phyloP scores from a whole-genome alignment of 2,797 vertebrate species.

The Propithecus deckenii region DNA sequence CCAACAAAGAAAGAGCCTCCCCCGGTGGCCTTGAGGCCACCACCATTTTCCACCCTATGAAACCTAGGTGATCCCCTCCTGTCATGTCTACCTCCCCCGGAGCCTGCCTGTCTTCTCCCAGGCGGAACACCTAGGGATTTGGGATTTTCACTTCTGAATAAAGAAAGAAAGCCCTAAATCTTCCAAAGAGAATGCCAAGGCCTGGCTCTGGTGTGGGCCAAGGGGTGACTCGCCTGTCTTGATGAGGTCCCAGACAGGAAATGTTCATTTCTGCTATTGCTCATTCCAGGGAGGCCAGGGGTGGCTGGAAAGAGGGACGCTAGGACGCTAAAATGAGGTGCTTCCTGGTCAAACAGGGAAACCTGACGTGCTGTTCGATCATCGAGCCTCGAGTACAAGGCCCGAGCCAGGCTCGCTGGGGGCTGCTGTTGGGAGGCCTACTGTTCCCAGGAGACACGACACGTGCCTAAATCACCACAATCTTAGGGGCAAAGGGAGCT shows the following conservation, averaged over 20 bases:
- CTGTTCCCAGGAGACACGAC: neutral
- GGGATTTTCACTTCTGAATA: neutral
- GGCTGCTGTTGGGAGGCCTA: neutral
- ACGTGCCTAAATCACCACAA: neutral
- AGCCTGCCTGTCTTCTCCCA: neutral
- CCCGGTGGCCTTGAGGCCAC: too few species aligned
- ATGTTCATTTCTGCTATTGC: neutral
- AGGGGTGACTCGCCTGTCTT: neutral
- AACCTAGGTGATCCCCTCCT: neutral
- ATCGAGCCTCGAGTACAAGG: neutral
- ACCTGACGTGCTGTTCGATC: neutral
- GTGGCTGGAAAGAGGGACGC: neutral
- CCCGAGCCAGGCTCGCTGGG: accelerated
- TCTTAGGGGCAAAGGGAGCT: neutral
- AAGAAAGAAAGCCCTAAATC: neutral
- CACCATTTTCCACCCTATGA: neutral
- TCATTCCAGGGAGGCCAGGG: neutral
- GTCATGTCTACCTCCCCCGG: neutral
- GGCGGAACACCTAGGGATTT: neutral
- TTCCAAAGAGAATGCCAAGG: neutral
- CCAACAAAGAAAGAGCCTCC: neutral
- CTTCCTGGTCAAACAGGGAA: neutral
- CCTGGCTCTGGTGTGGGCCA: neutral
- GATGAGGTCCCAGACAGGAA: neutral
- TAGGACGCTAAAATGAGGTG: neutral